Conservation (phyloP, 92 coral and sea anemone genomes). For the Isaurus tuberculatus region DNA sequence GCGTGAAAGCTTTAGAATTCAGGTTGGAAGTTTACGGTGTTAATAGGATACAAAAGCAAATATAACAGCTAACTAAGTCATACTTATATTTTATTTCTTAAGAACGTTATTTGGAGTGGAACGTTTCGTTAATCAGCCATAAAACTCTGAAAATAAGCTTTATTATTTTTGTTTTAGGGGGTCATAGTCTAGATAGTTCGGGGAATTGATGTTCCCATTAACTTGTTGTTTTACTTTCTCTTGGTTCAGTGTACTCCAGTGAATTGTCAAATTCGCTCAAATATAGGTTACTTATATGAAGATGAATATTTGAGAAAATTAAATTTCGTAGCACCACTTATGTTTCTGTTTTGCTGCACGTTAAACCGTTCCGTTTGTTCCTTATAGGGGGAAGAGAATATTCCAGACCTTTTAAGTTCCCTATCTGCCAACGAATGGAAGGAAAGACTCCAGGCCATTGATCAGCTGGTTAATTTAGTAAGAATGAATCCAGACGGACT, state of each 20-base stretch:
- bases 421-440: slow-evolving; percentile 91
- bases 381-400: slow-evolving; percentile 83
- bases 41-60: too few species aligned
- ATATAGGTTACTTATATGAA: background rate
- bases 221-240: too few species aligned
- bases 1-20: slow-evolving; percentile 55
- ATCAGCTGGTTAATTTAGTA: slow-evolving; percentile 78
- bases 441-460: slow-evolving; percentile 92
- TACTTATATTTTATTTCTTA: background rate
- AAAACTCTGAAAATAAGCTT: too few species aligned
- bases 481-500: slow-evolving; percentile 78
- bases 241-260: too few species aligned
- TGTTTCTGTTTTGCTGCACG: background rate
- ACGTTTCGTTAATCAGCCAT: too few species aligned
- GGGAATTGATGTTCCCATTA: too few species aligned
- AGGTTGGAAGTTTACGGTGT: background rate
- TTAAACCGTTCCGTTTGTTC: background rate
- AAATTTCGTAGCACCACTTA: background rate
- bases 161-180: too few species aligned
- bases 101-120: background rate
- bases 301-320: background rate
- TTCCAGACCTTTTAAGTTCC: slow-evolving; percentile 72
- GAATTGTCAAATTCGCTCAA: too few species aligned
- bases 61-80: too few species aligned
- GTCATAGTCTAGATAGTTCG: too few species aligned